Evolutionary conservation across 1,140 invertebrate species (phyloP), one percentile per base, ranked within the genome.

Genomic region (Olivierus martensii): DNA sequence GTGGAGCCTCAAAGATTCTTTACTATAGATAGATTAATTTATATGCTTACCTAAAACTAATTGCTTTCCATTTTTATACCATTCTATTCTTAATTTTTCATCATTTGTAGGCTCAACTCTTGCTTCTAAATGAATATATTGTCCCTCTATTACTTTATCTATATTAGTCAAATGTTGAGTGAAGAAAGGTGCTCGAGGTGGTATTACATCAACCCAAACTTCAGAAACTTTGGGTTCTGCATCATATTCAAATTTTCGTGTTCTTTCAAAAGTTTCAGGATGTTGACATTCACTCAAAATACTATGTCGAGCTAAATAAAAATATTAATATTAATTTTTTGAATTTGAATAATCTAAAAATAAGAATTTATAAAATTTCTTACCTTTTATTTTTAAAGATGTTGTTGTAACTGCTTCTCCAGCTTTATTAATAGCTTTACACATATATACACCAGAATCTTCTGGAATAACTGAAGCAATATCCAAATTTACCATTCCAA

Each of bases 401-500:
- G 85, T 91, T 3, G 87, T 89, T 5, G 86, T 89, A 0, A 91
- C 84, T 11, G 89, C 87, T 69, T 92, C 87, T 18, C 91, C 91
- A 41, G 87, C 79, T 60, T 77, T 80, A 65, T 94, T 94, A 45
- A 86, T 85, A 1, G 90, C 87, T 68, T 91, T 90, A 64, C 89
- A 93, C 73, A 86, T 88, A 66, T 94, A 94, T 1, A 92, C 75
- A 19, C 91, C 91, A 47, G 87, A 83, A 71, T 95, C 91, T 68
- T 91, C 83, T 6, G 84, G 74, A 43, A 94, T 87, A 6, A 86
- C 84, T 17, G 83, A 82, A 61, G 81, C 79, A 46, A 95, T 91
- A 63, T 95, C 89, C 61, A 95, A 69, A 1, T 88, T 93, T 3
- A 94, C 86, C 66, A 88, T 91, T 44, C 91, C 91, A 70, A 95